Percentiles rank a stretch among this genome's conserved stretches.
phyloP scores from a whole-genome alignment of 2,113 vertebrate species.

The Microtus pennsylvanicus region DNA sequence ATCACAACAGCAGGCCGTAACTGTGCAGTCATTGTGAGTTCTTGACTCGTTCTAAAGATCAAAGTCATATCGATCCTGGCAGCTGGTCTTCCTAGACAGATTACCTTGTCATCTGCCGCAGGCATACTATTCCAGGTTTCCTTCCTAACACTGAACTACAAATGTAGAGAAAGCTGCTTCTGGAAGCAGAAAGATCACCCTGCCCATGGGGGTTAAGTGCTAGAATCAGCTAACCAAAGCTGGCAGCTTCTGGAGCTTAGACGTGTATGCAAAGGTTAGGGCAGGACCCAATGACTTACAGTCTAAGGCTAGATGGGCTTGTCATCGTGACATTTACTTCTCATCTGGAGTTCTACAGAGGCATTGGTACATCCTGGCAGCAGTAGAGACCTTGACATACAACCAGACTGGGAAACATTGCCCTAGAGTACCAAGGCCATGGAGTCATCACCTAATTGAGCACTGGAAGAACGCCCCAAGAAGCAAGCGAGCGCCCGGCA shows the following conservation, averaged over 20 bases:
- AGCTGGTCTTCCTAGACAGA: constrained; percentile 38
- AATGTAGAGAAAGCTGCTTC: constrained; percentile 4
- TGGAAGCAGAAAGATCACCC: constrained; percentile 38
- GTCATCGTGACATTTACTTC: background rate
- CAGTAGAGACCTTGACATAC: background rate
- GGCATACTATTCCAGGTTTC: background rate
- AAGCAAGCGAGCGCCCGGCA: background rate
- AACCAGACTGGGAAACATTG: background rate
- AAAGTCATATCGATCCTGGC: constrained; percentile 62
- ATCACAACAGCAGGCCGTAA: constrained; percentile 12
- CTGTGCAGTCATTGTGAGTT: background rate
- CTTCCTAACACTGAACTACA: constrained; percentile 17
- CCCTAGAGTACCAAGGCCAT: background rate
- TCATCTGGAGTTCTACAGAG: background rate
- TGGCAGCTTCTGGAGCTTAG: constrained; percentile 2
- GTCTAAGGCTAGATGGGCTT: background rate
- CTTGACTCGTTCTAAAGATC: constrained; percentile 52
- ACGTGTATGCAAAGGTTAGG: constrained; percentile 31
- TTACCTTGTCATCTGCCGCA: background rate
- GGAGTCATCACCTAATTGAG: background rate
- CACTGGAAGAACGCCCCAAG: background rate
- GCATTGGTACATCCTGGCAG: constrained; percentile 10
- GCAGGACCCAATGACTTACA: background rate
- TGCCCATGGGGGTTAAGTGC: background rate
- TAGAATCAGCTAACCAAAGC: constrained; percentile 31